Evolutionary conservation across 2,113 vertebrate species (phyloP).

Genomic region (Phyllostomus discolor): DNA sequence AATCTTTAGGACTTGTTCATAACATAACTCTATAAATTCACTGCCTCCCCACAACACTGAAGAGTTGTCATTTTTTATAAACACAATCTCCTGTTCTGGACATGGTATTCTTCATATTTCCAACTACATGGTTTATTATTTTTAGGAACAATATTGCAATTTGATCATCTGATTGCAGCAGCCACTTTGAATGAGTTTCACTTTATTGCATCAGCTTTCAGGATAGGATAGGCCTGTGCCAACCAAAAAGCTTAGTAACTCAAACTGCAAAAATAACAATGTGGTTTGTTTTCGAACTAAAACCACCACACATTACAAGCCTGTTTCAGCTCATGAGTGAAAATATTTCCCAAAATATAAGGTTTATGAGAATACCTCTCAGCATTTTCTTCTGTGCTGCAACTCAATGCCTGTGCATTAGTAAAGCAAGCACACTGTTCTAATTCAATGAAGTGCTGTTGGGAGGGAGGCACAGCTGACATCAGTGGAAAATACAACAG

Average conservation of each 20-base stretch:
- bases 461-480: background rate
- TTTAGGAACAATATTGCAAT: conserved; percentile 1
- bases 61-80: background rate
- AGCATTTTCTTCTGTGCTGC: background rate
- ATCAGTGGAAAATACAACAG: background rate
- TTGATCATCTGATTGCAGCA: background rate
- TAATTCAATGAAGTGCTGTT: background rate
- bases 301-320: background rate
- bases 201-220: conserved; percentile 50
- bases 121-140: background rate
- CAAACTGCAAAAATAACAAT: background rate
- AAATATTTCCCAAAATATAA: background rate
- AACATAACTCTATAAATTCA: background rate
- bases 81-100: background rate
- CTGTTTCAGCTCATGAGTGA: background rate
- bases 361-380: background rate
- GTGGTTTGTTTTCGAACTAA: background rate
- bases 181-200: background rate
- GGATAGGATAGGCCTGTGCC: background rate
- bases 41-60: background rate
- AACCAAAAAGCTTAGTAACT: background rate
- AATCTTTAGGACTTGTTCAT: background rate
- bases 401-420: background rate
- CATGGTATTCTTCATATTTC: background rate
- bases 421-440: background rate